phyloP scores from a whole-genome alignment of 2,888 invertebrate species.

The Drosophila ezoana region DNA sequence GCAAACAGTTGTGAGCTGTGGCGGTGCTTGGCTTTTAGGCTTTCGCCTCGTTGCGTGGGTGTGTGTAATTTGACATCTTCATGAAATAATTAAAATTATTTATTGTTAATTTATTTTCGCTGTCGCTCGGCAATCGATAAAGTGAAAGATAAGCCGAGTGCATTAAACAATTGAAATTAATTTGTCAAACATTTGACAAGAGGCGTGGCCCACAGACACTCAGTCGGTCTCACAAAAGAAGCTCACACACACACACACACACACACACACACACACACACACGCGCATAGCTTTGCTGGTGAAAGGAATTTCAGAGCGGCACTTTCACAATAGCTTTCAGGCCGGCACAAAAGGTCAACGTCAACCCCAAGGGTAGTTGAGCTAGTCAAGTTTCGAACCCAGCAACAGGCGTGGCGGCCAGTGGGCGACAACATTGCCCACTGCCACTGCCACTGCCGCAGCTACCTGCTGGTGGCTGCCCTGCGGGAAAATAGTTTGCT shows the following conservation, averaged over 20 bases:
- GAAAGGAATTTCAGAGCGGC: conserved; percentile 63
- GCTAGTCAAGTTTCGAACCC: conserved; percentile 56
- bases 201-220: conserved; percentile 53
- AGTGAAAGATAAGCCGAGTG: conserved; percentile 71
- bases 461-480: conserved; percentile 39
- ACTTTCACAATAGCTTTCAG: conserved; percentile 74
- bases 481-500: conserved; percentile 50
- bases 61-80: conserved; percentile 81
- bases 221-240: neutral
- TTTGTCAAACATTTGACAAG: conserved; percentile 73
- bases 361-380: conserved; percentile 42
- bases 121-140: conserved; percentile 63
- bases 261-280: conserved; percentile 8
- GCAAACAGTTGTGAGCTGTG: conserved; percentile 40
- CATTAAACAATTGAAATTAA: conserved; percentile 78
- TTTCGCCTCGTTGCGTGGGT: conserved; percentile 63
- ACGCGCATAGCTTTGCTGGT: conserved; percentile 40
- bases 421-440: conserved; percentile 68
- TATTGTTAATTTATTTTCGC: conserved; percentile 79
- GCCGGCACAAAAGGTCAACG: conserved; percentile 47
- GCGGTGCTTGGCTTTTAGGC: conserved; percentile 44
- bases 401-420: conserved; percentile 16
- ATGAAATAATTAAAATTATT: conserved; percentile 82
- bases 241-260: conserved; percentile 1
- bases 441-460: conserved; percentile 34